Evolutionary conservation across 2,797 vertebrate genomes (phyloP), one percentile per base, ranked within the genome.

Genomic region (Hapalemur alaotrensis): DNA sequence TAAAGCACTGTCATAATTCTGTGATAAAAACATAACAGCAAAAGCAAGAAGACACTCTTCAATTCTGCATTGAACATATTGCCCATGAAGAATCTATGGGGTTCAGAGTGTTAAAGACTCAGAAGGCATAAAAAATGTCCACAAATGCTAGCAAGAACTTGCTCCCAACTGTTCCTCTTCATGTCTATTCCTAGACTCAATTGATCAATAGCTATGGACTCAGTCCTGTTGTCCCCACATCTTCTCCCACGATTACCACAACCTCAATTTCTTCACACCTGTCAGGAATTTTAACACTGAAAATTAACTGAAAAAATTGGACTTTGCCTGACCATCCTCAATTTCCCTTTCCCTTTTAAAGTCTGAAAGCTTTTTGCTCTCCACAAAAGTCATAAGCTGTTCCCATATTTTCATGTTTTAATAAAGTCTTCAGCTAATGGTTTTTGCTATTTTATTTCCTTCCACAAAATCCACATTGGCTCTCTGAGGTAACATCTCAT

Each of bases 11-110:
- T 50, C 63, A 32, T 43, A 86, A 78, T 23, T 28, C 11, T n/a
- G 7, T 73, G 30, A 57, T 69, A 78, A 96, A 96, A 95, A 4
- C 20, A 65, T 28, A 83, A 46, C 2, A 85, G 43, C n/a, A 28
- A n/a, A 69, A 86, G 25, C 59, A n/a, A 63, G 59, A 17, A 80
- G 20, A 7, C 18, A 20, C 69, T 75, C 22, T 69, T 70, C 38
- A 48, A 6, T 65, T 59, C 14, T 18, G 3, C 18, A 32, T 32
- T 89, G 61, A 65, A 17, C 22, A 14, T 20, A 65, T 13, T 43
- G 7, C 23, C 43, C 28, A 30, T 8, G 12, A n/a, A 91, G 12
- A 91, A 91, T 32, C 28, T 32, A 41, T n/a, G 73, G 4, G 1
- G 2, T 20, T 78, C 59, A 89, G 28, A 43, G 4, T 52, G 8